phyloP scores from a whole-genome alignment of 2,113 vertebrate species.

The Nettapus auritus region DNA sequence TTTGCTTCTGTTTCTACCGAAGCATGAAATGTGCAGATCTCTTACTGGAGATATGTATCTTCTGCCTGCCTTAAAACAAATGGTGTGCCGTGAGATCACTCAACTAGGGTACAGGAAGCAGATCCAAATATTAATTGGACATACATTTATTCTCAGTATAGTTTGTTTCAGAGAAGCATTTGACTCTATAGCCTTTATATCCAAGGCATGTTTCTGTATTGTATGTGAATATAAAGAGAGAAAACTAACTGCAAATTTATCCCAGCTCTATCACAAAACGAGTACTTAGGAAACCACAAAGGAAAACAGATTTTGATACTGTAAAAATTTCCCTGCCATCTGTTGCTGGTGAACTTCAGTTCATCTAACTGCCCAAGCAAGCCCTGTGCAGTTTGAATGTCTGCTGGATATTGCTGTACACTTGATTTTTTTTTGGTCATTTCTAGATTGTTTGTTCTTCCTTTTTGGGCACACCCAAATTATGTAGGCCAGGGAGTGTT shows the following conservation, averaged over 20 bases:
- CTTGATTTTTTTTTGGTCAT: neutral
- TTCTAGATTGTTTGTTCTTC: neutral
- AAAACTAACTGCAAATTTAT: neutral
- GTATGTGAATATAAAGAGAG: neutral
- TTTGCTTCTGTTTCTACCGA: slow-evolving; percentile 42
- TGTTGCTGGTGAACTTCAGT: neutral
- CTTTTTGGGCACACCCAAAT: neutral
- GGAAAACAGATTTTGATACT: neutral
- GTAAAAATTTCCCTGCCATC: neutral
- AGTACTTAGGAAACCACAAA: neutral
- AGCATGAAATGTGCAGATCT: neutral
- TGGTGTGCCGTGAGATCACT: neutral
- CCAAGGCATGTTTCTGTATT: neutral
- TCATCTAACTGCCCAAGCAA: neutral
- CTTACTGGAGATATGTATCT: neutral
- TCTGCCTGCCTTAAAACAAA: neutral
- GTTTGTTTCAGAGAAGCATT: neutral
- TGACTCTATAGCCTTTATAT: neutral
- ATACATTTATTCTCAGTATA: neutral
- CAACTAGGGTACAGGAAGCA: neutral
- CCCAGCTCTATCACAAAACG: neutral
- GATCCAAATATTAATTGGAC: neutral
- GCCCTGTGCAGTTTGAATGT: accelerated
- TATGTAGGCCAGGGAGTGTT: neutral
- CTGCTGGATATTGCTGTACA: neutral